These are phyloP conservation scores for Trachemys scripta DNA, from an alignment of 2,113 vertebrate species.

Conservation along the genomic window DNA sequence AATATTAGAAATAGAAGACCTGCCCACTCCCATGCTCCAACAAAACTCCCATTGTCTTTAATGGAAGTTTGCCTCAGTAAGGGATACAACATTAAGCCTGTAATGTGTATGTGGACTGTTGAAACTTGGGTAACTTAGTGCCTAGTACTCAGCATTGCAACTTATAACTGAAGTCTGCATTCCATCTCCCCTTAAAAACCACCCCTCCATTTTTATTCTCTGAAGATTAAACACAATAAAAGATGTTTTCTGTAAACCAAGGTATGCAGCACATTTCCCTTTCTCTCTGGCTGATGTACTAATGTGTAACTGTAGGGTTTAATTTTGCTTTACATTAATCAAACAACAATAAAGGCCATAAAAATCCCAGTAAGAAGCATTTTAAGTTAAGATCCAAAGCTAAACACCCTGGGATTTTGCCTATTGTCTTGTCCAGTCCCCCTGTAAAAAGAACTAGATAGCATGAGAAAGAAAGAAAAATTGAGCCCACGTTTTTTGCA, in stretches of 20 bases:
- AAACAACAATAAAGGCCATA: constrained; percentile 79
- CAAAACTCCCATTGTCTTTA: neutral
- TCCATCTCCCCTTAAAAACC: neutral
- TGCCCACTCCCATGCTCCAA: neutral
- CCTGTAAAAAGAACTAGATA: constrained; percentile 79
- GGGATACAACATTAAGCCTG: neutral
- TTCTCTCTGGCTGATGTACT: constrained; percentile 66
- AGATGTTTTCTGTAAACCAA: constrained; percentile 58
- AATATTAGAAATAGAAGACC: neutral
- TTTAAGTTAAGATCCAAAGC: constrained; percentile 76
- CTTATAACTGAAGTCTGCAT: neutral
- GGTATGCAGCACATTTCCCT: constrained; percentile 11
- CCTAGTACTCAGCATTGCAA: neutral
- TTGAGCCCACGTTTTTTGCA: constrained; percentile 84
- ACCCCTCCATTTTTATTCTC: neutral
- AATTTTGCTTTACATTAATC: constrained; percentile 84
- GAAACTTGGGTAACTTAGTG: neutral
- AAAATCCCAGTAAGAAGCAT: constrained; percentile 74
- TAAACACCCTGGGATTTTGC: constrained; percentile 74
- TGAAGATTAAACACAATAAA: constrained; percentile 61
- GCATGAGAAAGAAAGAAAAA: constrained; percentile 90
- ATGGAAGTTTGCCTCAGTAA: neutral
- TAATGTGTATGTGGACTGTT: accelerated
- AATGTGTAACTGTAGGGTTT: constrained; percentile 79
- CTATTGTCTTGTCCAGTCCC: constrained; percentile 77